Percentiles rank a stretch among this genome's conserved stretches.
Conservation (phyloP, 2,113 vertebrate species). For the Ceuthmochares aereus region DNA sequence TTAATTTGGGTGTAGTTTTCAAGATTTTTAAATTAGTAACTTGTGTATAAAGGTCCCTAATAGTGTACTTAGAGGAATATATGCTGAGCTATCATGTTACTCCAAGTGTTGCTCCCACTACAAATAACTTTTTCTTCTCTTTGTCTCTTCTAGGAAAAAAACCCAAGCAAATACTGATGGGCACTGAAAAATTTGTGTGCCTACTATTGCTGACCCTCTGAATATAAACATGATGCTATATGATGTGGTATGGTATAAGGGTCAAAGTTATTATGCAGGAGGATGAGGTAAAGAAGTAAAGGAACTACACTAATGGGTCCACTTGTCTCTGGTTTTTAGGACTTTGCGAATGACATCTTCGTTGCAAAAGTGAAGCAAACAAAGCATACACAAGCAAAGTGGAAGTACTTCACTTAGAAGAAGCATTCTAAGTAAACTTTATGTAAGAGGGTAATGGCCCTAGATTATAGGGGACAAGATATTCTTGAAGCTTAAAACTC, state of each 20-base stretch:
- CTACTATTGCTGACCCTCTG: neutral
- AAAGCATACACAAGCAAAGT: neutral
- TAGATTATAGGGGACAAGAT: neutral
- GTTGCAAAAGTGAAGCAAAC: accelerated
- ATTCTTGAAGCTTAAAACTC: neutral
- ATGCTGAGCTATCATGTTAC: neutral
- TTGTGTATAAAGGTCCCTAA: neutral
- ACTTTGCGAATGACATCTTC: neutral
- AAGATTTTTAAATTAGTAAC: conserved; percentile 33
- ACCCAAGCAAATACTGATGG: neutral
- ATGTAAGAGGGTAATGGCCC: neutral
- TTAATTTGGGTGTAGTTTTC: conserved; percentile 42
- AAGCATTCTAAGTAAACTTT: neutral
- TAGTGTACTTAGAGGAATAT: neutral
- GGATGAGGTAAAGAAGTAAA: neutral
- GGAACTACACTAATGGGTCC: neutral
- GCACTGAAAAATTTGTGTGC: neutral
- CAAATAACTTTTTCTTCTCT: neutral
- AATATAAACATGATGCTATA: neutral
- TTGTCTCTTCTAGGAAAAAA: neutral
- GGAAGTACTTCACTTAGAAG: neutral
- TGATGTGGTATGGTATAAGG: neutral
- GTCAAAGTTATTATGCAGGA: neutral
- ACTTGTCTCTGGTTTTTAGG: neutral
- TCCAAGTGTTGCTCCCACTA: neutral